Evolutionary conservation across 2,797 vertebrate genomes (phyloP), one percentile per base, ranked within the genome.

Genomic region (Mus spretus): DNA sequence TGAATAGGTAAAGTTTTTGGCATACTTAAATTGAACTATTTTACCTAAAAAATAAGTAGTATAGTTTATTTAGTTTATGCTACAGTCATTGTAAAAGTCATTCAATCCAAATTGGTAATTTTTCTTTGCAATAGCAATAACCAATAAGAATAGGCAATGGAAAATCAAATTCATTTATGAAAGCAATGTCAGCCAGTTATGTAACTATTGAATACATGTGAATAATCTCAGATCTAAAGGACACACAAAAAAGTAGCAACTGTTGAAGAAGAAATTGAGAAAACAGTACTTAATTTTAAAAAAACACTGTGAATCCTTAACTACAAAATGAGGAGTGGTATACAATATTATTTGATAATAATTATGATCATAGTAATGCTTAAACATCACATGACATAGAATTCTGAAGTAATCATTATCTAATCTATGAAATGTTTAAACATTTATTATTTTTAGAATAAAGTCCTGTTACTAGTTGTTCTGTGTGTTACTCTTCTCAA

Each of bases 141-240:
- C 37, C 26, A 5, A 44, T 75, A 44, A 44, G 40, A 26, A 11
- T 75, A 44, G 26, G 74, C 12, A 14, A 14, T 24, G 72, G 40
- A 26, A 44, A 75, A 17, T 4, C 20, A 75, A 26, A 75, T 75
- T 72, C 70, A 72, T 20, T 20, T 72, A 72, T 72, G 19, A 72
- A 72, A 72, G 17, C 20, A 37, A 72, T 83, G 50, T 6, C 22
- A 59, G 34, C n/a, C n/a, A 82, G 1, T 17, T 72, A 67, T 17
- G 81, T 19, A 93, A 85, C 3, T 53, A 74, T 3, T 74, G 91
- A 95, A 96, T 96, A 10, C 4, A 57, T 90, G 28, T 47, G 10
- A 81, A 82, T 84, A 77, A 70, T 57, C 44, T 57, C 15, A 80
- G 40, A 65, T 78, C 1, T 19, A 3, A 53, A 72, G 90, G 20